phyloP scores from a whole-genome alignment of 2,113 vertebrate genomes.

The Saccopteryx bilineata region DNA sequence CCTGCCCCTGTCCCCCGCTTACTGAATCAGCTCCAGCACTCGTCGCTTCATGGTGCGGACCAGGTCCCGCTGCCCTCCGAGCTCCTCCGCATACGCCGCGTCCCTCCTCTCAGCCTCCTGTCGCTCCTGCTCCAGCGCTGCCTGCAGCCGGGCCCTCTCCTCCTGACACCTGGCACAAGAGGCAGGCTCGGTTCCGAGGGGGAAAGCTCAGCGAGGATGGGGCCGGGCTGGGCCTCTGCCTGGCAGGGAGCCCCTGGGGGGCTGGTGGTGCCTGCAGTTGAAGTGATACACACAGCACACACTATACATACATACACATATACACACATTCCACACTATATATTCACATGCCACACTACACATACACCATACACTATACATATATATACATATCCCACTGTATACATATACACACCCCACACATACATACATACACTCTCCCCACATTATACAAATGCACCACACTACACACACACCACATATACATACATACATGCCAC shows the following conservation, averaged over 20 bases:
- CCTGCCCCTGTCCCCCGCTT: slow-evolving; percentile 53
- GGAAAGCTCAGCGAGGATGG: not conserved
- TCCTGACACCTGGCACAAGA: slow-evolving; percentile 79
- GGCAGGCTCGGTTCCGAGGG: not conserved
- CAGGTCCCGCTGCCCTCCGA: slow-evolving; percentile 84
- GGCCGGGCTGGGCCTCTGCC: not conserved
- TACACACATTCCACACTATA: not conserved
- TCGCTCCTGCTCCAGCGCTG: slow-evolving; percentile 79
- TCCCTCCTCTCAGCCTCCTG: slow-evolving; percentile 80
- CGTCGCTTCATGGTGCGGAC: slow-evolving; percentile 86
- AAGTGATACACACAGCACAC: not conserved
- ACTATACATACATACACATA: not conserved
- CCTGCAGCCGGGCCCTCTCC: slow-evolving; percentile 81
- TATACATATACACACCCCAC: not conserved
- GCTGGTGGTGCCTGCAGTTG: not conserved
- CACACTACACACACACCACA: not conserved
- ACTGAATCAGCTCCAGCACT: slow-evolving; percentile 88
- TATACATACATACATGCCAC: not conserved
- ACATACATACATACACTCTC: too few relatives aligned
- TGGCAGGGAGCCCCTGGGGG: not conserved
- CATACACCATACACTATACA: not conserved
- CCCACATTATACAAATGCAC: not conserved
- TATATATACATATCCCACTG: not conserved
- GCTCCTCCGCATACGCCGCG: slow-evolving; percentile 74
- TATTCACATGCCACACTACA: not conserved